A percentile compares a stretch with the other conserved stretches of the same genome.
Conservation (phyloP, 2,888 invertebrate species). For the Yponomeuta malinellus region DNA sequence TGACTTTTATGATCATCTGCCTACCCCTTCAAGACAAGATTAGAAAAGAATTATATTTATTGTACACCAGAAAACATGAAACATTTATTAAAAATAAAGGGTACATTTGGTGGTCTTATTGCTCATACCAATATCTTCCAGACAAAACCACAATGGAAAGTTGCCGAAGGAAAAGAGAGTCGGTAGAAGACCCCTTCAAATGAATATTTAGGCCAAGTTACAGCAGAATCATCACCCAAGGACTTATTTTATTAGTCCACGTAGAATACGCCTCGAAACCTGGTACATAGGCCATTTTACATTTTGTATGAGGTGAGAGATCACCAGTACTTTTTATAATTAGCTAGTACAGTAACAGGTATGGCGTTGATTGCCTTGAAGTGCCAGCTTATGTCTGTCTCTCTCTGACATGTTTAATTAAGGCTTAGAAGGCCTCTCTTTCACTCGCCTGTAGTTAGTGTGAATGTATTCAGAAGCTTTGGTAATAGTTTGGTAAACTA, state of each 20-base stretch:
- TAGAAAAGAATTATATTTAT: no score
- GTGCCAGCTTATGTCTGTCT: conserved; percentile 39
- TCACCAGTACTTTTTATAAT: not conserved
- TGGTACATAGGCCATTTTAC: no score
- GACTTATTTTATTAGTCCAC: conserved; percentile 14
- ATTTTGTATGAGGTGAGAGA: not conserved
- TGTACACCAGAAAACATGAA: no score
- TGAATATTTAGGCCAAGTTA: conserved; percentile 19
- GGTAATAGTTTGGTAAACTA: not conserved
- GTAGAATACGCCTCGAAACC: conserved; percentile 39
- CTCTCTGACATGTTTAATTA: conserved; percentile 28
- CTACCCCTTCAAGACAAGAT: no score
- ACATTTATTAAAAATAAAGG: no score
- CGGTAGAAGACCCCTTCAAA: not conserved
- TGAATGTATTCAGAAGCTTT: not conserved
- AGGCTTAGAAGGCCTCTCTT: not conserved
- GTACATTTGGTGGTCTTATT: no score
- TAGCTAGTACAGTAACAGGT: conserved; percentile 4
- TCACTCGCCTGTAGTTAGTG: not conserved
- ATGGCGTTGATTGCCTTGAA: conserved; percentile 72
- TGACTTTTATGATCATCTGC: not conserved
- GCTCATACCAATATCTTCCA: no score
- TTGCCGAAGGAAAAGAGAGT: no score
- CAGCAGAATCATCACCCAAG: conserved; percentile 1
- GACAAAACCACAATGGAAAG: no score